Conservation (phyloP, 1,140 invertebrate species). For the Mylabris phalerata region DNA sequence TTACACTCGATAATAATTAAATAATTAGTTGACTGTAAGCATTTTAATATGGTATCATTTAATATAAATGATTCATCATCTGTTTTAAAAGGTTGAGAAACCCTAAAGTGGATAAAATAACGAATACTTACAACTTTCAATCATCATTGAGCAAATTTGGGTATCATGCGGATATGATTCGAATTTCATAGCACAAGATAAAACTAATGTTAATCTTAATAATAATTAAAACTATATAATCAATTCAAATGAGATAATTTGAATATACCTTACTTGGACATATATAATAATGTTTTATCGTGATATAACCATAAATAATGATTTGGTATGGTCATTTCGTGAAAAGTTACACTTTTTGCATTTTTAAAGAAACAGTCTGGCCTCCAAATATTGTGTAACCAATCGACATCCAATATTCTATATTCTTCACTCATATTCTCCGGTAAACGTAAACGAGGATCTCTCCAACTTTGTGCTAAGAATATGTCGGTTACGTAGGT, state of each 20-base stretch:
- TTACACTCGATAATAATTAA: too few species aligned
- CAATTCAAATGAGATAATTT: background rate
- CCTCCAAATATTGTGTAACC: constrained; percentile 85
- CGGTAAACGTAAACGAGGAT: constrained; percentile 74
- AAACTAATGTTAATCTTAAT: constrained; percentile 73
- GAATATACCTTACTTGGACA: constrained; percentile 69
- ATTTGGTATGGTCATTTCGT: constrained; percentile 91
- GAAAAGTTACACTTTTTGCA: constrained; percentile 87
- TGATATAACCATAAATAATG: constrained; percentile 88
- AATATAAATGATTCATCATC: background rate
- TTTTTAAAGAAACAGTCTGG: constrained; percentile 92
- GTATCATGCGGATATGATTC: constrained; percentile 87
- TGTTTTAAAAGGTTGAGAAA: constrained; percentile 5
- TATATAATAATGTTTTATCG: constrained; percentile 83
- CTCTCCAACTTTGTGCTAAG: constrained; percentile 84
- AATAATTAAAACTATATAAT: constrained; percentile 7
- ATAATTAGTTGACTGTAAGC: too few species aligned
- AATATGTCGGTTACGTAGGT: constrained; percentile 90
- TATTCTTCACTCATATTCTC: constrained; percentile 92
- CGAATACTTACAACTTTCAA: constrained; percentile 75
- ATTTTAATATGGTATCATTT: too few species aligned
- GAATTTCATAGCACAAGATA: constrained; percentile 91
- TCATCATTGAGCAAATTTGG: constrained; percentile 86
- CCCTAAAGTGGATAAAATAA: background rate
- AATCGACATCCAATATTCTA: constrained; percentile 80